A percentile compares a stretch with the other conserved stretches of the same genome.
phyloP scores from a whole-genome alignment of 2,888 invertebrate species.

The Rhamnusium bicolor region DNA sequence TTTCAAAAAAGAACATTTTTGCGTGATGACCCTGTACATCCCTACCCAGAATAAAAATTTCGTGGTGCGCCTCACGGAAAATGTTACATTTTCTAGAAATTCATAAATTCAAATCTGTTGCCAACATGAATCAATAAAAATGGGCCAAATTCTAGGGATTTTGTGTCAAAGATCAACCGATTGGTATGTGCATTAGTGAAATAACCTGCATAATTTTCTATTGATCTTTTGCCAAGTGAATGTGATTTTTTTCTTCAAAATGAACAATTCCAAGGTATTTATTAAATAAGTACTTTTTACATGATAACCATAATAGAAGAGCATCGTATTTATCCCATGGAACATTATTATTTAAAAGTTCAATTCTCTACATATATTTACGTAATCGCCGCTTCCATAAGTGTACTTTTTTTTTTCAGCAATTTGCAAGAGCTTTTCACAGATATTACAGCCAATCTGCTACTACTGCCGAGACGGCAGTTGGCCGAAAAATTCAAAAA shows the following conservation, averaged over 20 bases:
- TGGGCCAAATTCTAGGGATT: conserved; percentile 7
- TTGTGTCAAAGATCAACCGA: not conserved
- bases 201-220: not conserved
- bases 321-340: not conserved
- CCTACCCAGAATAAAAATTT: too few species aligned
- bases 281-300: too few species aligned
- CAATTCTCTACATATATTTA: conserved; percentile 20
- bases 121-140: too few species aligned
- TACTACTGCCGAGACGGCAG: conserved; percentile 27
- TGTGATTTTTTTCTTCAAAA: conserved; percentile 2
- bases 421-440: conserved; percentile 38
- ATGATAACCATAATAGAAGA: not conserved
- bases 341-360: not conserved
- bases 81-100: too few species aligned
- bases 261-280: conserved; percentile 38
- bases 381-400: conserved; percentile 24
- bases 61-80: too few species aligned
- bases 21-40: too few species aligned
- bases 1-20: too few species aligned
- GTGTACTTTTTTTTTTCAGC: conserved; percentile 22
- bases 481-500: conserved; percentile 39
- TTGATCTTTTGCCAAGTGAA: not conserved
- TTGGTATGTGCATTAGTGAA: conserved; percentile 16
- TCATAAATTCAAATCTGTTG: too few species aligned
- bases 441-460: conserved; percentile 48